Evolutionary conservation across 2,113 vertebrate species (phyloP), one percentile per base, ranked within the genome.

Genomic region (Raja brachyura): DNA sequence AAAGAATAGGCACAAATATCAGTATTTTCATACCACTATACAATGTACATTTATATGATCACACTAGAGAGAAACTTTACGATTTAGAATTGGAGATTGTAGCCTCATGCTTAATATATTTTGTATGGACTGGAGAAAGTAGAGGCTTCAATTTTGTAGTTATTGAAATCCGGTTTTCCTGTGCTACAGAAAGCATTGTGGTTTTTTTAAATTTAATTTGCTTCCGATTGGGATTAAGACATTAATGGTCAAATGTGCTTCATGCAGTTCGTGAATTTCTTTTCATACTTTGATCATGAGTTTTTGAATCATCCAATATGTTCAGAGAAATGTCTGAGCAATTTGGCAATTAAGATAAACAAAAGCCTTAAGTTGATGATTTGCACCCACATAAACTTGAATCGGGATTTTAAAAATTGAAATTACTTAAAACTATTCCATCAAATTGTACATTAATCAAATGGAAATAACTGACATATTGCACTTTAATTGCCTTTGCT

Each of bases 21-120:
- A 97, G 97, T 97, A 97, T 97, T 97, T 96, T 97, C 96, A 95
- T 97, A 97, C 96, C 94, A 96, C 95, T 96, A 96, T 96, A 96
- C 96, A 95, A 95, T 97, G 95, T 97, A 96, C 95, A 95, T 96
- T 96, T 95, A 61, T 96, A 96, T 92, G 90, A 74, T 95, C 95
- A 95, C 96, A 96, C 96, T 93, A 95, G 97, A 97, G 96, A 90
- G 96, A 96, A 96, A 93, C 94, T 93, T 93, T 96, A 96, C 97
- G 96, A 97, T 97, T 96, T 94, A 95, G 95, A 94, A 97, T 97
- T 96, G 96, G 63, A 95, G 94, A 95, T 96, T 68, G 63, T 96
- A 96, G 96, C 95, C 96, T 95, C 96, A 96, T 96, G 95, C 88
- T 96, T 95, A 95, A 95, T 95, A 93, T 94, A 95, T 94, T 97